These are phyloP conservation scores for Lasioglossum lativentre DNA, from an alignment of 2,888 invertebrate species.

Conservation along the genomic window DNA sequence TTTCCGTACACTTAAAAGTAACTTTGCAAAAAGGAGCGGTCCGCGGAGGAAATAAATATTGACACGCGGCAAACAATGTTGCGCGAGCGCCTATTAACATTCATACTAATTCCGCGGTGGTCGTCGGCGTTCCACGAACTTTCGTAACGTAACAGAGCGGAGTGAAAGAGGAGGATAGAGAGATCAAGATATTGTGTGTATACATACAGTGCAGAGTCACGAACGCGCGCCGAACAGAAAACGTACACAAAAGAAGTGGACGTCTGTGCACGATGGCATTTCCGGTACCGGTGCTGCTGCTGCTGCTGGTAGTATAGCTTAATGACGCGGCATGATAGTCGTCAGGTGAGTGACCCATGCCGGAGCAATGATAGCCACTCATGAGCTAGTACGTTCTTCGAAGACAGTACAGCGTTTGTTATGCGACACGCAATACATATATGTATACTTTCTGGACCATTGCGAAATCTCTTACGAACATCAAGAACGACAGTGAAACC, in stretches of 20 bases:
- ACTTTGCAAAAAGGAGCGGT: neutral
- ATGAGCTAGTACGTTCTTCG: constrained; percentile 39
- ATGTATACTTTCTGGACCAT: neutral
- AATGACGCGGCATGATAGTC: constrained; percentile 76
- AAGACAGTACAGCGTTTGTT: constrained; percentile 27
- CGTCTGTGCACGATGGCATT: constrained; percentile 64
- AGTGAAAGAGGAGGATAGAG: constrained; percentile 11
- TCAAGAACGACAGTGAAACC: too few species aligned
- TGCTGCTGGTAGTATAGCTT: constrained; percentile 65
- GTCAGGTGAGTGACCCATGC: constrained; percentile 79
- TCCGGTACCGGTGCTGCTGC: constrained; percentile 63
- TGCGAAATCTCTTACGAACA: neutral
- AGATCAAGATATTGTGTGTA: constrained; percentile 42
- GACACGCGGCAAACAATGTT: neutral
- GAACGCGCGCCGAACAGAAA: constrained; percentile 29
- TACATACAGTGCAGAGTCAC: constrained; percentile 44
- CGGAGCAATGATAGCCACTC: constrained; percentile 73
- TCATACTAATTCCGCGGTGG: constrained; percentile 22
- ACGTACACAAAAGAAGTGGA: constrained; percentile 64
- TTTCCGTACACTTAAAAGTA: neutral
- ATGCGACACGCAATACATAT: neutral
- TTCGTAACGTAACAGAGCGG: constrained; percentile 28
- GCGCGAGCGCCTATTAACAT: neutral
- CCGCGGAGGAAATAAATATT: neutral
- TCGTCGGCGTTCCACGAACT: constrained; percentile 1